Evolutionary conservation across 53 echinoderm and acorn worm species (phyloP).

Genomic region (Stichopus horrens): DNA sequence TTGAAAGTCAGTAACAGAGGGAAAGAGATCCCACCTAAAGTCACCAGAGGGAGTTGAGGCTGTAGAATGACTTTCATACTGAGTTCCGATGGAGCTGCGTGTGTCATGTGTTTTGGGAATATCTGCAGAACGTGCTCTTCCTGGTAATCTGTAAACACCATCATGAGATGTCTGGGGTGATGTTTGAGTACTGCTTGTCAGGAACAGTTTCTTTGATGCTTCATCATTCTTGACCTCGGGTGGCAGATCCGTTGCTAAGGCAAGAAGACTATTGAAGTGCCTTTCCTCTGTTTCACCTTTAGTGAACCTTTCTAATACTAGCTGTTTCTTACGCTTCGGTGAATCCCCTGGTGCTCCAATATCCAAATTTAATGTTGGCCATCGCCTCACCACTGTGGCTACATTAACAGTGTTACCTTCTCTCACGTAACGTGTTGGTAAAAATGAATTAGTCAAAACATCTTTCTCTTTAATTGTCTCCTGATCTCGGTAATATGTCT

Average conservation of each 20-base stretch:
- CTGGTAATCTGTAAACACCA: neutral
- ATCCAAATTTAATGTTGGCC: neutral
- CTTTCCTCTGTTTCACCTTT: neutral
- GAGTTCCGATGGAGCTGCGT: neutral
- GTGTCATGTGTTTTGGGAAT: neutral
- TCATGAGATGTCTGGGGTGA: neutral
- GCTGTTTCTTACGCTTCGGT: neutral
- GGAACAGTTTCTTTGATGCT: neutral
- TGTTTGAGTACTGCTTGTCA: slow-evolving; percentile 12
- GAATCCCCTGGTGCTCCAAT: neutral
- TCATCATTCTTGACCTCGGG: neutral
- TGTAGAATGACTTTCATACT: neutral
- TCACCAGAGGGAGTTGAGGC: neutral
- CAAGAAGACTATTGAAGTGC: neutral
- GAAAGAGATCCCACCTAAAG: slow-evolving; percentile 34
- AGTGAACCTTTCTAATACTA: neutral
- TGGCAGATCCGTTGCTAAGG: neutral
- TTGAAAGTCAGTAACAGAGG: neutral
- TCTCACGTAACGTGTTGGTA: neutral
- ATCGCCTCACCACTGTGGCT: neutral
- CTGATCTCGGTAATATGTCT: neutral
- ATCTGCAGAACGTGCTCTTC: neutral
- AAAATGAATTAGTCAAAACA: neutral
- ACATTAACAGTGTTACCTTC: neutral
- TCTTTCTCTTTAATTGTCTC: neutral